phyloP scores from a whole-genome alignment of 2,113 vertebrate species.

The Ctenomys sociabilis region DNA sequence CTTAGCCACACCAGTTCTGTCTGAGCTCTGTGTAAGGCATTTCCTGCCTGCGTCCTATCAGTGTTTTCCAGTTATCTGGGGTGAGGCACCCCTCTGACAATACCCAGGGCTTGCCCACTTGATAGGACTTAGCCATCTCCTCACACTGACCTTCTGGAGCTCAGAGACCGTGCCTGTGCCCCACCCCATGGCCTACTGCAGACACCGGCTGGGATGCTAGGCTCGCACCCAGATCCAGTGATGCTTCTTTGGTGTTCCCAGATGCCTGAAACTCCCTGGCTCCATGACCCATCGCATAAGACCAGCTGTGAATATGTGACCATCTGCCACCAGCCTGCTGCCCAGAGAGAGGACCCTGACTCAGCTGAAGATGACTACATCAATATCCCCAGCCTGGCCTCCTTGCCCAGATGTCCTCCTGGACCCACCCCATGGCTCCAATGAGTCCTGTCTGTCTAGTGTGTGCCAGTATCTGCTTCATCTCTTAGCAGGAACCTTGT shows the following conservation, averaged over 20 bases:
- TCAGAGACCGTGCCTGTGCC: neutral
- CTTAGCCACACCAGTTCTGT: neutral
- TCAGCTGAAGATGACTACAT: conserved; percentile 68
- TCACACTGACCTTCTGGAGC: neutral
- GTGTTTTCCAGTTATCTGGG: neutral
- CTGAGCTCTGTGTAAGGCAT: conserved; percentile 25
- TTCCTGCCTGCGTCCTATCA: conserved; percentile 8
- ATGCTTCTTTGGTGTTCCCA: conserved; percentile 49
- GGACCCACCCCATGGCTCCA: neutral
- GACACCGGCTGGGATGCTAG: neutral
- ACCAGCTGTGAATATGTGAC: conserved; percentile 61
- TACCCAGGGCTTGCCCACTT: neutral
- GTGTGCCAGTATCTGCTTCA: neutral
- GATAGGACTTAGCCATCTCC: neutral
- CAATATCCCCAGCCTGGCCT: conserved; percentile 56
- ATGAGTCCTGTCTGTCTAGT: neutral
- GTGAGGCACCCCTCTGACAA: conserved; percentile 24
- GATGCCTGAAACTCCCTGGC: conserved; percentile 58
- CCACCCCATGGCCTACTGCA: neutral
- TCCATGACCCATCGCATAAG: neutral
- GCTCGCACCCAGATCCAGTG: neutral
- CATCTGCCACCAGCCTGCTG: conserved; percentile 6
- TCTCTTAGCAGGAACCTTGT: neutral
- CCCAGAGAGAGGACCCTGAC: neutral
- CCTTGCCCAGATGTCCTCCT: neutral